Conservation (phyloP, 2,888 invertebrate species). For the Allophyes oxyacanthae region DNA sequence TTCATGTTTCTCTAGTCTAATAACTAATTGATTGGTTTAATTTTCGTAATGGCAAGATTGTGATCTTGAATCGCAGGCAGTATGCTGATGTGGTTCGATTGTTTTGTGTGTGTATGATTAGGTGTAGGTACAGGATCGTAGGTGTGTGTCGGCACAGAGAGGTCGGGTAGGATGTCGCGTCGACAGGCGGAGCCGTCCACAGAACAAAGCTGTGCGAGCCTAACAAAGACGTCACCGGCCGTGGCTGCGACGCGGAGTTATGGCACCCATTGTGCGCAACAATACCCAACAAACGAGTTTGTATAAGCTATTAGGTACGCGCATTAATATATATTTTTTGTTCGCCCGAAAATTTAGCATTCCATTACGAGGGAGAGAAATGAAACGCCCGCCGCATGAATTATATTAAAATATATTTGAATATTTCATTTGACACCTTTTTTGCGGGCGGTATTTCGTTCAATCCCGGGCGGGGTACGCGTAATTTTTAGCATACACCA, state of each 20-base stretch:
- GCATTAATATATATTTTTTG: slow-evolving; percentile 90
- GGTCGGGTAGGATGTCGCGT: slow-evolving; percentile 76
- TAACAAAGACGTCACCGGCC: slow-evolving; percentile 90
- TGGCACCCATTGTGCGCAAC: slow-evolving; percentile 89
- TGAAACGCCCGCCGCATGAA: slow-evolving; percentile 90
- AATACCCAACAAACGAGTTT: slow-evolving; percentile 90
- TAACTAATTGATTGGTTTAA: slow-evolving; percentile 68
- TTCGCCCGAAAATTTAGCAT: slow-evolving; percentile 89
- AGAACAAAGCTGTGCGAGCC: slow-evolving; percentile 83
- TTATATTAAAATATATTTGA: slow-evolving; percentile 90
- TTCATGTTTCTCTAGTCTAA: slow-evolving; percentile 46
- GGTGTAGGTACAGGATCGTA: slow-evolving; percentile 58
- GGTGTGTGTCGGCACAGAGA: slow-evolving; percentile 65
- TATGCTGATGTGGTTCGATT: slow-evolving; percentile 38
- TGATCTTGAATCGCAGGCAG: slow-evolving; percentile 12
- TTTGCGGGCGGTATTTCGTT: slow-evolving; percentile 87
- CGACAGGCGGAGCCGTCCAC: slow-evolving; percentile 82
- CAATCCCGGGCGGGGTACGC: slow-evolving; percentile 83
- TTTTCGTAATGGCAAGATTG: slow-evolving; percentile 66
- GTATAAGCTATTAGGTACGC: slow-evolving; percentile 90
- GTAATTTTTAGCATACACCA: slow-evolving; percentile 88
- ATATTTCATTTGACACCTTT: slow-evolving; percentile 90
- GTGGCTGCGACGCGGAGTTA: slow-evolving; percentile 89
- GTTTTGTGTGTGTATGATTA: slow-evolving; percentile 46
- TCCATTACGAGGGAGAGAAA: slow-evolving; percentile 90